A percentile compares a stretch with the other conserved stretches of the same genome.
These are phyloP conservation scores for Drosophila guanche DNA, from an alignment of 1,140 invertebrate genomes.

Conservation along the genomic window DNA sequence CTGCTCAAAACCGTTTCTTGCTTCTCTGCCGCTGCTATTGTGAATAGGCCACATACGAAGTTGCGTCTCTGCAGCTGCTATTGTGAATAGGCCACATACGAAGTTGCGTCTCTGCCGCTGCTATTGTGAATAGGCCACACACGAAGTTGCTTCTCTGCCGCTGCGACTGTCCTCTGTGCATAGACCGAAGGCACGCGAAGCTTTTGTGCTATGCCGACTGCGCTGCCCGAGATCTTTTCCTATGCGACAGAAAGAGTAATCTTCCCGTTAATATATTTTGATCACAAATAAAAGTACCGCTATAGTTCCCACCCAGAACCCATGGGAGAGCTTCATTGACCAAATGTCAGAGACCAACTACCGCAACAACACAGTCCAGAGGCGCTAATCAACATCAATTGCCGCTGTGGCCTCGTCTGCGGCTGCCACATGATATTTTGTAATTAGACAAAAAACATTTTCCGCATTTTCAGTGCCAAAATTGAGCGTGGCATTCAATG, in stretches of 20 bases:
- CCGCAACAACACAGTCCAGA: constrained; percentile 14
- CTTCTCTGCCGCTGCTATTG: too few relatives aligned
- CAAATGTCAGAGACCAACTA: background rate
- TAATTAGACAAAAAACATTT: constrained; percentile 70
- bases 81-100: too few relatives aligned
- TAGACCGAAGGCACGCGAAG: too few relatives aligned
- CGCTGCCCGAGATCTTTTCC: background rate
- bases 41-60: too few relatives aligned
- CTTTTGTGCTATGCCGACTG: too few relatives aligned
- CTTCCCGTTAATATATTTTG: background rate
- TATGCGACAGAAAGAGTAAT: background rate
- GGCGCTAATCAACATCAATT: constrained; percentile 70
- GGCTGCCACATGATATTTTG: constrained; percentile 54
- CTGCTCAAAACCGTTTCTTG: too few relatives aligned
- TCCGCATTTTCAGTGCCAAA: constrained; percentile 33
- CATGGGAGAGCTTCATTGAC: constrained; percentile 1
- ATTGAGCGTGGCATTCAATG: constrained; percentile 47
- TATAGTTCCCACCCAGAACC: background rate
- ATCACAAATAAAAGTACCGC: background rate
- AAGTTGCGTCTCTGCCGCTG: too few relatives aligned
- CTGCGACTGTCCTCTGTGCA: too few relatives aligned
- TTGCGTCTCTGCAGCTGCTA: too few relatives aligned
- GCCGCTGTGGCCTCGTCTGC: constrained; percentile 35
- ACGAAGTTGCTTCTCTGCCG: too few relatives aligned
- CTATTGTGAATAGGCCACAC: too few relatives aligned